phyloP scores from a whole-genome alignment of 1,140 invertebrate species.

The Sinella curviseta region DNA sequence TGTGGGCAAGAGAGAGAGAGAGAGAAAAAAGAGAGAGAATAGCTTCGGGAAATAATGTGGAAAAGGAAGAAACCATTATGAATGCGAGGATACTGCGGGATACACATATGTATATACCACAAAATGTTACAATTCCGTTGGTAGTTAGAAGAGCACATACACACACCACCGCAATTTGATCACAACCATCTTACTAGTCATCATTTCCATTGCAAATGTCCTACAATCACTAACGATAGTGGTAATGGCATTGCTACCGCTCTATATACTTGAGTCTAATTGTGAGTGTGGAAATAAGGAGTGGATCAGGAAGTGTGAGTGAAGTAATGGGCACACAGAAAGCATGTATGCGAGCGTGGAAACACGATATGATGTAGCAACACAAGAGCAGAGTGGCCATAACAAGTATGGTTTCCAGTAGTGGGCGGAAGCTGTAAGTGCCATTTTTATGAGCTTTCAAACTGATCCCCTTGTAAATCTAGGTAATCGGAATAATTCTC shows the following conservation, averaged over 20 bases:
- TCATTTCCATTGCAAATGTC: not conserved
- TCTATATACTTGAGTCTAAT: not conserved
- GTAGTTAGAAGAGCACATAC: too few relatives aligned
- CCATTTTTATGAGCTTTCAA: slow-evolving; percentile 4
- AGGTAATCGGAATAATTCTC: slow-evolving; percentile 21
- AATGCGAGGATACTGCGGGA: not conserved
- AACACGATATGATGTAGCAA: too few relatives aligned
- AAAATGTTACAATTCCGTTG: too few relatives aligned
- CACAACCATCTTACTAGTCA: too few relatives aligned
- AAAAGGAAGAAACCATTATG: not conserved
- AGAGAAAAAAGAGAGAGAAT: too few relatives aligned
- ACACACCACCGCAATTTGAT: too few relatives aligned
- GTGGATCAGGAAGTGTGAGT: too few relatives aligned
- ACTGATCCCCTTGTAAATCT: slow-evolving; percentile 21
- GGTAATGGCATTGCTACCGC: not conserved
- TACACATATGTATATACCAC: too few relatives aligned
- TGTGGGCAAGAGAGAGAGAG: not conserved
- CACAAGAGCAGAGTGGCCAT: not conserved
- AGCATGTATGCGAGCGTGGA: too few relatives aligned
- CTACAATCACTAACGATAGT: not conserved
- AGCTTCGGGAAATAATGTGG: not conserved
- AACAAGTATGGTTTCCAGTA: too few relatives aligned
- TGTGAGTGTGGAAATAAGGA: too few relatives aligned
- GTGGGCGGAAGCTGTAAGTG: not conserved
- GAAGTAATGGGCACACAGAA: too few relatives aligned